phyloP scores from a whole-genome alignment of 2,113 vertebrate genomes.

The Accipiter cooperii region DNA sequence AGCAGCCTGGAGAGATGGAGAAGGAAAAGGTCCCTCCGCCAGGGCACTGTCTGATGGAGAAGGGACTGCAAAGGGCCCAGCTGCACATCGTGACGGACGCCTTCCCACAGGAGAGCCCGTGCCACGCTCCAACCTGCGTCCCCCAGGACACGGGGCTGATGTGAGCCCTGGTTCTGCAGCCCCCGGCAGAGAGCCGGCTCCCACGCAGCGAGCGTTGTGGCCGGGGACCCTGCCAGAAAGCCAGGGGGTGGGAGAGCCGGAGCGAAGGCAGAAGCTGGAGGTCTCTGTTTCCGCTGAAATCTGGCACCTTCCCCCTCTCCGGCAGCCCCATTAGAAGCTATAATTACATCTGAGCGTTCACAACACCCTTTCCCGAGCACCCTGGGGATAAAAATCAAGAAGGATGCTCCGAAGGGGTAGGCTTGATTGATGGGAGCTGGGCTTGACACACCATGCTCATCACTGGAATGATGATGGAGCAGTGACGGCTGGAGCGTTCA shows the following conservation, averaged over 20 bases:
- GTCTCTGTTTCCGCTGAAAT: neutral
- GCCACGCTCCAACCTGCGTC: neutral
- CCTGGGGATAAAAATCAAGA: neutral
- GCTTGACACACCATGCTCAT: neutral
- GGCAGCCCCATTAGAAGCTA: neutral
- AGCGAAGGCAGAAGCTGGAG: neutral
- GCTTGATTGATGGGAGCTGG: neutral
- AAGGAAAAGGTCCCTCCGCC: neutral
- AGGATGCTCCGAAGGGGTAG: neutral
- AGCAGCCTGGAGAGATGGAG: neutral
- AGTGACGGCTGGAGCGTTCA: neutral
- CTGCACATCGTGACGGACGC: too few relatives aligned
- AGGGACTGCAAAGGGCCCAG: neutral
- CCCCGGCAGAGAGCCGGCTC: neutral
- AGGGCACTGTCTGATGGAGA: neutral
- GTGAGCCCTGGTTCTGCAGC: neutral
- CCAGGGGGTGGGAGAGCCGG: neutral
- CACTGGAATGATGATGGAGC: neutral
- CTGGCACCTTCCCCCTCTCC: conserved; percentile 3
- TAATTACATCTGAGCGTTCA: neutral
- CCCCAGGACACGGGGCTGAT: neutral
- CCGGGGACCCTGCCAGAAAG: neutral
- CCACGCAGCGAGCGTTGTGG: neutral
- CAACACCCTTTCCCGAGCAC: neutral
- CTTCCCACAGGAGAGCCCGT: accelerated